Base-by-base conservation (phyloP, 2,888 invertebrate genomes). In the Dicycla oo region DNA sequence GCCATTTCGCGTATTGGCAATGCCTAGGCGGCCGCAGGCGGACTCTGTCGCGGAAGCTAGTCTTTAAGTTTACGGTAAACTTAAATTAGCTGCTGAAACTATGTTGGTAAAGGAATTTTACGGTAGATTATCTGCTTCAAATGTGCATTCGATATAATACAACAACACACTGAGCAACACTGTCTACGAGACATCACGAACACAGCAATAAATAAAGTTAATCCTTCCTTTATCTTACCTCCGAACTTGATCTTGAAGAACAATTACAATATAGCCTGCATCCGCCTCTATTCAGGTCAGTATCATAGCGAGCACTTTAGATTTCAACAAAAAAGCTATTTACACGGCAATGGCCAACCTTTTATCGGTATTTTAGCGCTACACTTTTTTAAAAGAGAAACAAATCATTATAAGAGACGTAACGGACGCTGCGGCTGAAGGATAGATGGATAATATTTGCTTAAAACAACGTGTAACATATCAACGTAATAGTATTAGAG, bases 31-130 rank as follows among this genome's bases (percentile, higher is more conserved):
- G 90, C 88, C 89, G 86, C 91, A 91, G 84, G 85, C 86, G 75
- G 86, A 88, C 84, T 78, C 87, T 82, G 91, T 88, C 88, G 91
- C 94, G 94, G 94, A 93, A 94, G 94, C 94, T 86, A 85, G 88
- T 84, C 88, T 85, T 88, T 78, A 87, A 86, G 87, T 87, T 92
- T 94, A 95, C 95, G 95, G 95, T 95, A 95, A 94, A 95, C 90
- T 93, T 92, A 94, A 94, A 95, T 95, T 94, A 94, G 88, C 90
- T 88, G 87, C 88, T 89, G 86, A 93, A 93, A 92, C 91, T 89
- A 89, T 91, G 91, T 90, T 89, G 81, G 85, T 85, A 75, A 83
- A 87, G 83, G 80, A 78, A 83, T 87, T 88, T 83, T 62, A 84
- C 82, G 83, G 77, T 83, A 51, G 74, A 84, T 85, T 83, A 84